Conservation (phyloP, 2,113 vertebrate species). For the Synodontis membranacea region DNA sequence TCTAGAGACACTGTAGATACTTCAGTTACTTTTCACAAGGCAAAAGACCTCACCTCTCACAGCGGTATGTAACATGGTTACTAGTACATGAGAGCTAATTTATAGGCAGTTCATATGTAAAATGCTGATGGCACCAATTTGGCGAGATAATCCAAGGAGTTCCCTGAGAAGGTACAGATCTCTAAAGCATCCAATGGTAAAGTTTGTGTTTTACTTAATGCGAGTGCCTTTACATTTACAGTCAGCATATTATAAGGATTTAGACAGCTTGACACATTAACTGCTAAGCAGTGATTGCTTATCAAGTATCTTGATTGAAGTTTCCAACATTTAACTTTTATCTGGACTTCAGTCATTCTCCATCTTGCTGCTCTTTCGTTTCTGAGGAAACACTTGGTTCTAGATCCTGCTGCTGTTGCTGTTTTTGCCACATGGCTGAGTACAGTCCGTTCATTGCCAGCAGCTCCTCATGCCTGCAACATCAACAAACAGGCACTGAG, state of each 20-base stretch:
- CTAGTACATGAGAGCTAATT: not conserved
- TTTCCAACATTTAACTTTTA: conserved; percentile 9
- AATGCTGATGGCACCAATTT: not conserved
- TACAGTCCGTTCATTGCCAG: conserved; percentile 78
- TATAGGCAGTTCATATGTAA: not conserved
- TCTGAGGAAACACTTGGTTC: conserved; percentile 24
- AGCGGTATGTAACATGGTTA: not conserved
- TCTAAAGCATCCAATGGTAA: not conserved
- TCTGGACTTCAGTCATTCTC: not conserved
- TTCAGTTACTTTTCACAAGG: not conserved
- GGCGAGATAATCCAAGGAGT: not conserved
- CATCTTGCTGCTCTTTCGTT: conserved; percentile 17
- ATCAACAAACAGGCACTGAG: conserved; percentile 21
- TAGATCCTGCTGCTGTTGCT: conserved; percentile 64
- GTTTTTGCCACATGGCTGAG: conserved; percentile 85
- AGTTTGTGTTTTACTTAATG: not conserved
- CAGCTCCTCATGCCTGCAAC: conserved; percentile 81
- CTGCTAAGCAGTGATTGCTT: not conserved
- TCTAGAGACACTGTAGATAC: not conserved
- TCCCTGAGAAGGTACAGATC: not conserved
- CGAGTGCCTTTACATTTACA: not conserved
- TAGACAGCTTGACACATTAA: not conserved
- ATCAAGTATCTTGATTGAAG: not conserved
- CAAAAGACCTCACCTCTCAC: not conserved
- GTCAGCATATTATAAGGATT: not conserved